Evolutionary conservation across 2,888 invertebrate genomes (phyloP), one percentile per base, ranked within the genome.

Genomic region (Cerastis leucographa): DNA sequence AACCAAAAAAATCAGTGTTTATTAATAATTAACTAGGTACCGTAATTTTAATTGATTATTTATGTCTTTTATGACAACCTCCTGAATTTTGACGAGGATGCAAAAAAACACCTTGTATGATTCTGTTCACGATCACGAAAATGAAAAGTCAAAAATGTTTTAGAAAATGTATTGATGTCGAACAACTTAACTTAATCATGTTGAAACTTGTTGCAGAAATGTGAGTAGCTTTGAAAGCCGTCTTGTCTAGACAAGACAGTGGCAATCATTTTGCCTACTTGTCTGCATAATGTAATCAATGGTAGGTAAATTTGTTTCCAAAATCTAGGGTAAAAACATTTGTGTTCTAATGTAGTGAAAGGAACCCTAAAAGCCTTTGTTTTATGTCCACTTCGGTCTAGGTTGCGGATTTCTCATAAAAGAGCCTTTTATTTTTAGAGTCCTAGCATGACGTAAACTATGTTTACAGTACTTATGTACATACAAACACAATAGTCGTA

Each of bases 351-450:
- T 29, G 29, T 73, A 54, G 54, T 54, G 46, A 81, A 77, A 62
- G 17, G 35, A 74, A 59, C 65, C 25, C 35, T 74, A 71, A 84
- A 71, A 71, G 66, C 56, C 69, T 81, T 81, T 56, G 71, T 81
- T 83, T 72, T 85, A 74, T 51, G 14, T 69, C 54, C 70, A 59
- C 74, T 75, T 70, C 35, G 35, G 75, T 81, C 62, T 81, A 71
- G 67, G 44, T 68, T 56, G 72, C 65, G 51, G 62, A 69, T 74
- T 70, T 72, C 71, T 49, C 71, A 75, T 70, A 77, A 83, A 65
- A 85, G 70, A 29, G n/a, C 49, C 49, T 72, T 85, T 74, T 78
- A 68, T 51, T 82, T 76, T 46, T 82, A 76, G 51, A 82, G 65
- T 44, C 71, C 73, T 49, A 59, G 61, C 64, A 74, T 71, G 61